These are phyloP conservation scores for Microctonus aethiopoides DNA, from an alignment of 2,888 invertebrate species.

Conservation along the genomic window DNA sequence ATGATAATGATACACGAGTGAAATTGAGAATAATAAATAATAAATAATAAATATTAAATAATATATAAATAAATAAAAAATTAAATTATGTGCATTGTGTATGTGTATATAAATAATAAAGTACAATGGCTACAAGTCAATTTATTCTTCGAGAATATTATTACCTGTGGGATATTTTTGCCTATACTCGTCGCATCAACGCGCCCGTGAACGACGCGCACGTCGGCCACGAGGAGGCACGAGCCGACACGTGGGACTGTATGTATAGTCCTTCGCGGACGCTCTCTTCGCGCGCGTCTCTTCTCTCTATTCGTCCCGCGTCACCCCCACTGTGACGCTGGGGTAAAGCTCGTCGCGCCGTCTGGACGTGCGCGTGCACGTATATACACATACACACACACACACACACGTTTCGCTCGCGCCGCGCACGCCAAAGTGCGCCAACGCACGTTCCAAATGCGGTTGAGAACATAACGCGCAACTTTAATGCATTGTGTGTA, in stretches of 20 bases:
- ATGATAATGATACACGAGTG: background rate
- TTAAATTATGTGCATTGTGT: background rate
- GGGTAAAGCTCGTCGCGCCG: constrained; percentile 43
- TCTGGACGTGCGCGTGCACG: constrained; percentile 43
- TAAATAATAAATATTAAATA: no score
- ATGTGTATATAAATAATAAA: no score
- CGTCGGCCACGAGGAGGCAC: constrained; percentile 56
- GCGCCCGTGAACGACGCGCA: constrained; percentile 44
- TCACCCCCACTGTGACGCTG: constrained; percentile 14
- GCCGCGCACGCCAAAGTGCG: constrained; percentile 36
- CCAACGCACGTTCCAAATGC: constrained; percentile 39
- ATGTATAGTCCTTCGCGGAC: constrained; percentile 41
- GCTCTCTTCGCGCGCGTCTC: constrained; percentile 23
- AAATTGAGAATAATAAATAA: background rate
- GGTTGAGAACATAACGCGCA: constrained; percentile 28
- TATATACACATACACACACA: constrained; percentile 33
- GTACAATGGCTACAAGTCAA: background rate
- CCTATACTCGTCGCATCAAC: background rate
- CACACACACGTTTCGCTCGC: constrained; percentile 23
- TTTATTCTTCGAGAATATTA: background rate
- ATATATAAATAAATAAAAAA: no score
- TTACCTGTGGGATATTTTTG: background rate
- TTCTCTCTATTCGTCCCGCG: constrained; percentile 29
- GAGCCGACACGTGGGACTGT: constrained; percentile 58
- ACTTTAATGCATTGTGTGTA: no score